These are phyloP conservation scores for Ephialtes manifestator DNA, from an alignment of 2,888 invertebrate genomes.

Conservation along the genomic window DNA sequence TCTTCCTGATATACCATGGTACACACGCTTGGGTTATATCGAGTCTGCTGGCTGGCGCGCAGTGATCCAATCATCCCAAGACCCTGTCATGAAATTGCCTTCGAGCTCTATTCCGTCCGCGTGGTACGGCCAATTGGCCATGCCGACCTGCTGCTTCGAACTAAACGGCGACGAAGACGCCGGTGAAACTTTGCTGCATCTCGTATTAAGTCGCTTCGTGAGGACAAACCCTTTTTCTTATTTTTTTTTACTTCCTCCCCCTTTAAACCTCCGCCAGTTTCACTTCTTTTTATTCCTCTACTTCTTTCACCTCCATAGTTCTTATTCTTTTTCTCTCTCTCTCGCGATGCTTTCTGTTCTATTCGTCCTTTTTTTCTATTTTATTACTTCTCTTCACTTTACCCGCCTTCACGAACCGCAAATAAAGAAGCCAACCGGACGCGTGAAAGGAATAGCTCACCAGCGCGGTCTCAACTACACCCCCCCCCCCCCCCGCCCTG, in stretches of 20 bases:
- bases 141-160: constrained; percentile 72
- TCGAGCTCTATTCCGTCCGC: constrained; percentile 82
- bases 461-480: constrained; percentile 1
- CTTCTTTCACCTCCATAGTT: constrained; percentile 34
- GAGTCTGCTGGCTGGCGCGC: constrained; percentile 75
- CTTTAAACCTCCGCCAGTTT: constrained; percentile 6
- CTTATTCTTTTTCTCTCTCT: constrained; percentile 28
- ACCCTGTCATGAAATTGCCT: constrained; percentile 84
- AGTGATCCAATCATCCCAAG: constrained; percentile 85
- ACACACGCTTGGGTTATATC: constrained; percentile 78
- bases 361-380: constrained; percentile 23
- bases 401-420: constrained; percentile 12
- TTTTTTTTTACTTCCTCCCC: constrained; percentile 36
- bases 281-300: constrained; percentile 36
- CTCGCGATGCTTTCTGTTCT: constrained; percentile 26
- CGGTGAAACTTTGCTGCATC: constrained; percentile 81
- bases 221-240: constrained; percentile 60
- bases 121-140: constrained; percentile 82
- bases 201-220: constrained; percentile 76
- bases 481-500: too few species aligned
- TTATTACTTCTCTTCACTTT: constrained; percentile 27
- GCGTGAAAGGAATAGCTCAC: constrained; percentile 41
- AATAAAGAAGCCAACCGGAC: constrained; percentile 25
- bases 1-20: constrained; percentile 15
- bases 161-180: constrained; percentile 56